Conservation (phyloP, 2,113 vertebrate species). For the Onychorhynchus coronatus region DNA sequence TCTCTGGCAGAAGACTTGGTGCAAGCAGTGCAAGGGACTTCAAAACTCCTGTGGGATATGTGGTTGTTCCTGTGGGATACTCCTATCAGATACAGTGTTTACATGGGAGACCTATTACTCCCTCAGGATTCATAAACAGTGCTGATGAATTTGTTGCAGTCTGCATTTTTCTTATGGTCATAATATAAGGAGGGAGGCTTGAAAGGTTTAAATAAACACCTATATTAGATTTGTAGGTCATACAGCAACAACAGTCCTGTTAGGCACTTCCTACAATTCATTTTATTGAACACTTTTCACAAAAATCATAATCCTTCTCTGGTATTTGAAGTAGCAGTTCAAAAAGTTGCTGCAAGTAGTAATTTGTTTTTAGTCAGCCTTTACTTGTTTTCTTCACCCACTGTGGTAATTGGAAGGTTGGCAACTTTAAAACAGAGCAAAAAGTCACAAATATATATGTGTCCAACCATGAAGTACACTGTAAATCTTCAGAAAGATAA, state of each 20-base stretch:
- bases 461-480: not conserved
- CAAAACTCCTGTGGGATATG: not conserved
- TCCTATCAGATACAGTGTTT: not conserved
- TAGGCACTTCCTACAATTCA: not conserved
- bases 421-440: not conserved
- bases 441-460: not conserved
- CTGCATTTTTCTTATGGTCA: not conserved
- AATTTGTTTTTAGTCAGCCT: not conserved
- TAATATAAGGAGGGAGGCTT: not conserved
- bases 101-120: not conserved
- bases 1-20: not conserved
- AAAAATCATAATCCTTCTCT: not conserved
- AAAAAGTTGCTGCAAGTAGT: not conserved
- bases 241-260: not conserved
- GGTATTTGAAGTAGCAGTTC: not conserved
- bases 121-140: slow-evolving; percentile 23
- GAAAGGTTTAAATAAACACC: slow-evolving; percentile 49
- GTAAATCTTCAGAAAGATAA: not conserved
- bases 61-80: no score
- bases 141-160: slow-evolving; percentile 25
- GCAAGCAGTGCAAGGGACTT: not conserved
- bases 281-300: slow-evolving; percentile 29
- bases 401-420: not conserved
- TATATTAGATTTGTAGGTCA: slow-evolving; percentile 4
- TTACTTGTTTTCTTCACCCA: not conserved